Evolutionary conservation across 2,113 vertebrate species (phyloP), one percentile per base, ranked within the genome.

Genomic region (Chaetops frenatus): DNA sequence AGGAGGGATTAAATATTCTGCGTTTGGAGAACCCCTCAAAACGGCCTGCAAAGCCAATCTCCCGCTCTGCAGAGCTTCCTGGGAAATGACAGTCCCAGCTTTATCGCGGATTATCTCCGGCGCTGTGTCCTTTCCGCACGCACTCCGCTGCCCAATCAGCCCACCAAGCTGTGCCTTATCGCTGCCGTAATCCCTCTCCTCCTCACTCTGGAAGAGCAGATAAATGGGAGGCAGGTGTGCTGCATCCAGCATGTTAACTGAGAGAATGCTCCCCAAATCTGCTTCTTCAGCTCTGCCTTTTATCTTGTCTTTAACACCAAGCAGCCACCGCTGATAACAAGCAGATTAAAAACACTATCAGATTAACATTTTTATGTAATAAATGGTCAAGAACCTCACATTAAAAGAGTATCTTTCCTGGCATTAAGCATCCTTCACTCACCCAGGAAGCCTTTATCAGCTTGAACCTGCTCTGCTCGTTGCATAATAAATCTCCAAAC

Each of bases 361-460:
- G 96, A 97, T 97, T 97, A 96, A 95, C 96, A 97, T 97, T 96
- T 97, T 92, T 88, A 77, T 93, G 81, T 96, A 97, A 96, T 97
- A 95, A 95, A 97, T 87, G 95, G 95, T 95, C 96, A 97, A 94
- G 96, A 95, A 96, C 69, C 56, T 94, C 94, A 90, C 86, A 95
- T 97, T 96, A 95, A 94, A 96, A 94, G 87, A 97, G 72, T 96
- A 97, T 97, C 95, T 96, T 94, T 86, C 80, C 86, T 93, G 88
- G 95, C 92, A 96, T 97, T 97, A 96, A 97, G 67, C 78, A 95
- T 95, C 96, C 71, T 96, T 97, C 93, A 86, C 90, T 96, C 96
- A 95, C 96, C 92, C 94, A 95, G 95, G 90, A 96, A 96, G 94
- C 88, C 94, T 97, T 97, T 97, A 96, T 97, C 96, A 97, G 94